Conservation (phyloP, 2,888 invertebrate species). For the Myopa testacea region DNA sequence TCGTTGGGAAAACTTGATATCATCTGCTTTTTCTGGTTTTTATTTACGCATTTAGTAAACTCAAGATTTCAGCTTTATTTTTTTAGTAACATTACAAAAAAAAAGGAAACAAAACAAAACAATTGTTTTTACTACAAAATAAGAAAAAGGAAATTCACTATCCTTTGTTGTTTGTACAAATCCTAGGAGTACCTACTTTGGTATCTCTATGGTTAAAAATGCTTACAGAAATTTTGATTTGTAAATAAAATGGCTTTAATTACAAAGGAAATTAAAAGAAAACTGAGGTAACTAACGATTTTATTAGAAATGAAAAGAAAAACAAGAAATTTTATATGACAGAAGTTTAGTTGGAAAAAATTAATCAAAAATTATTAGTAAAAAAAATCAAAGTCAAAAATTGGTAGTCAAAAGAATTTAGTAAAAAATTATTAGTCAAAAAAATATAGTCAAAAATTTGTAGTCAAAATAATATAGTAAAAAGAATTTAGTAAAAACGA, state of each 20-base stretch:
- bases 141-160: constrained; percentile 30
- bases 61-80: constrained; percentile 44
- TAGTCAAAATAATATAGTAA: too few relatives aligned
- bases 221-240: not conserved
- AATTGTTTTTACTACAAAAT: constrained; percentile 43
- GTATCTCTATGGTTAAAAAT: not conserved
- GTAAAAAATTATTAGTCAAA: too few relatives aligned
- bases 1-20: constrained; percentile 68
- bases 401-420: too few relatives aligned
- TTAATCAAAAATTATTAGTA: too few relatives aligned
- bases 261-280: not conserved
- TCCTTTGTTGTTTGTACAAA: constrained; percentile 38
- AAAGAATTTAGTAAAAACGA: not conserved
- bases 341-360: not conserved
- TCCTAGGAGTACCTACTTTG: not conserved
- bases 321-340: not conserved
- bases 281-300: not conserved
- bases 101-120: not conserved
- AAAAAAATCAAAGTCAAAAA: too few relatives aligned
- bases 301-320: too few relatives aligned
- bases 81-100: constrained; percentile 41
- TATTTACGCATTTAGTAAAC: constrained; percentile 6
- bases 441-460: too few relatives aligned
- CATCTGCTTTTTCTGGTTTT: constrained; percentile 50
- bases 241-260: not conserved